Base-by-base conservation (phyloP, 2,113 vertebrate genomes). In the Pipra filicauda region DNA sequence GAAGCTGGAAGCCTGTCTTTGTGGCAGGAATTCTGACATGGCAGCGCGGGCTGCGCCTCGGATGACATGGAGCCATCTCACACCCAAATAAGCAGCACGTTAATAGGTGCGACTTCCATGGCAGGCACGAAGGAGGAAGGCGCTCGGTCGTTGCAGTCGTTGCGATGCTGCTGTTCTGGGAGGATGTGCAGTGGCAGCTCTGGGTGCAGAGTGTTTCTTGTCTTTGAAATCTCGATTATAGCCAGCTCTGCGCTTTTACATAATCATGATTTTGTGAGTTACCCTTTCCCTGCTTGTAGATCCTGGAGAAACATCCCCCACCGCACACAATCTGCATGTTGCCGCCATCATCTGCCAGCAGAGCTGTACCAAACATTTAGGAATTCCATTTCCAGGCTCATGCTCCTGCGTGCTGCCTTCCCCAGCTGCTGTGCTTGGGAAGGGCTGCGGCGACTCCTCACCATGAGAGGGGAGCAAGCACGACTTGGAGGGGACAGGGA, bases 341-440 rank as follows among this genome's bases (percentile, higher is more conserved):
- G 86, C 95, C 65, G 74, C 93, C 93, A 91, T 95, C 92, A 71
- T 30, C 91, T 77, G 85, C 92, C 78, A 75, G 91, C 90, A 87
- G 49, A 91, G 79, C 93, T 57, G 19, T 51, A 92, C 76, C 90
- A 61, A 92, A 54, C 58, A 4, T 78, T 61, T 27, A 78, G 93
- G 83, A 91, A 79, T 93, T 59, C 73, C 91, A 79, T 96, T 58
- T 79, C 91, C 95, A 54, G 39, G 30, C 84, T 92, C 33, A 3
- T 5, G 75, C 35, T 95, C 44, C 41, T 66, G 67, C 70, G 48
- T 69, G 83, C 59, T 52, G 83, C 91, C 61, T 73, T 80, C 77
- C 76, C 87, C 86, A 89, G 97, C 88, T 88, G 91, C 5, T 55
- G 65, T 64, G 30, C 73, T 85, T 15, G 73, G 76, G 66, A 84